These are phyloP conservation scores for Dromius quadrimaculatus DNA, from an alignment of 2,888 invertebrate genomes.

Conservation along the genomic window DNA sequence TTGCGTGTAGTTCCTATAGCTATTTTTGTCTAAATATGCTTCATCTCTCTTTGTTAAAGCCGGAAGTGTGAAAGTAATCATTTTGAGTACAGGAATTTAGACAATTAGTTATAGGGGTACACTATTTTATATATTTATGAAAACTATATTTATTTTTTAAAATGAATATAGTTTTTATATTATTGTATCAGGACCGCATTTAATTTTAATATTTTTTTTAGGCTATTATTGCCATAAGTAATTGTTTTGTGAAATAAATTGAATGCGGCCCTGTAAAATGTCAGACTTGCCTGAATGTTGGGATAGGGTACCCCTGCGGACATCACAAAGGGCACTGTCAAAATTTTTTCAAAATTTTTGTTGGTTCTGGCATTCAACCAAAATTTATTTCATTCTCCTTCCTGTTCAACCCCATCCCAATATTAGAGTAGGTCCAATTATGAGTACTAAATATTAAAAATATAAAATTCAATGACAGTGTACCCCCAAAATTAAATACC, in stretches of 20 bases:
- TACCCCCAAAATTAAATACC: slow-evolving; percentile 13
- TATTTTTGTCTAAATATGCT: slow-evolving; percentile 31
- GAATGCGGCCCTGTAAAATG: slow-evolving; percentile 37
- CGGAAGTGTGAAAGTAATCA: slow-evolving; percentile 27
- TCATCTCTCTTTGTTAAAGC: slow-evolving; percentile 27
- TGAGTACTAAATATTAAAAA: background rate
- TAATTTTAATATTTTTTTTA: background rate
- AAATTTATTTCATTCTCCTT: slow-evolving; percentile 12
- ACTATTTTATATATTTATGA: background rate
- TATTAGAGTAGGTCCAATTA: slow-evolving; percentile 37
- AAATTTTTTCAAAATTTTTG: slow-evolving; percentile 58
- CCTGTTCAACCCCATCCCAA: slow-evolving; percentile 48
- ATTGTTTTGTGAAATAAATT: slow-evolving; percentile 7
- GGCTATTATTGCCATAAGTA: slow-evolving; percentile 1
- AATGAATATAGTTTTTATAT: slow-evolving; percentile 35
- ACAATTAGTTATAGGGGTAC: background rate
- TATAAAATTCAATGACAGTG: slow-evolving; percentile 14
- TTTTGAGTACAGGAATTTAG: slow-evolving; percentile 20
- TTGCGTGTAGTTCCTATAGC: slow-evolving; percentile 19
- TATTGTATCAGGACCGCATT: slow-evolving; percentile 19
- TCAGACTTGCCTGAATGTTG: slow-evolving; percentile 92
- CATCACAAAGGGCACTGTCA: slow-evolving; percentile 64
- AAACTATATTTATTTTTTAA: slow-evolving; percentile 20
- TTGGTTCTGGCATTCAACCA: slow-evolving; percentile 13
- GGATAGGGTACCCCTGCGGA: slow-evolving; percentile 94